Percentiles rank a stretch among this genome's conserved stretches.
These are phyloP conservation scores for Pogonocichla stellata DNA, from an alignment of 2,113 vertebrate species.

Conservation along the genomic window DNA sequence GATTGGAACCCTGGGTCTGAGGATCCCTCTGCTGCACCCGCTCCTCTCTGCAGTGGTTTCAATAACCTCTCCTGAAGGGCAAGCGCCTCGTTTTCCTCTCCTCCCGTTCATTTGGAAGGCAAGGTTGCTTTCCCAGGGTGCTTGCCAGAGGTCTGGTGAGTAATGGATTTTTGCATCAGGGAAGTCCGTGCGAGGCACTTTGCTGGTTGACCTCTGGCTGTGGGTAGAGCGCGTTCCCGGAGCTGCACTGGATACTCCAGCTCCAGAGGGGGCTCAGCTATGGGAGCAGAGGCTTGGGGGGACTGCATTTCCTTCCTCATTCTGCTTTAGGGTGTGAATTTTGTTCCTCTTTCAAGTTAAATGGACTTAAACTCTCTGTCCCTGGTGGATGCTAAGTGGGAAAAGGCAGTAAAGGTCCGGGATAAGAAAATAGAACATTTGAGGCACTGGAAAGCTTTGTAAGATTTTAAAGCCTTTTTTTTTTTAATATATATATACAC, in stretches of 20 bases:
- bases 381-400: background rate
- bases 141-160: conserved; percentile 41
- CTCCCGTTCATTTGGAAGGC: background rate
- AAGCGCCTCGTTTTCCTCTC: background rate
- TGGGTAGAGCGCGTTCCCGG: background rate
- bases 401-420: background rate
- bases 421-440: background rate
- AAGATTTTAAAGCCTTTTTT: background rate
- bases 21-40: background rate
- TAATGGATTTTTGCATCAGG: conserved; percentile 41
- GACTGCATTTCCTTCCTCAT: background rate
- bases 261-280: background rate
- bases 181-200: background rate
- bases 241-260: background rate
- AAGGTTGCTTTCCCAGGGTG: conserved; percentile 20
- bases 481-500: background rate
- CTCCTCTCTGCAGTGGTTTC: background rate
- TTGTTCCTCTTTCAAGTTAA: background rate
- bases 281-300: accelerated
- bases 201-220: conserved; percentile 29
- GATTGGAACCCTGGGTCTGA: background rate
- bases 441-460: background rate
- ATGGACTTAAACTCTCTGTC: background rate
- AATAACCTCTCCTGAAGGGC: conserved; percentile 28
- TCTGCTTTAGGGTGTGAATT: background rate